Conservation (phyloP, 2,113 vertebrate species). For the Percina caprodes region DNA sequence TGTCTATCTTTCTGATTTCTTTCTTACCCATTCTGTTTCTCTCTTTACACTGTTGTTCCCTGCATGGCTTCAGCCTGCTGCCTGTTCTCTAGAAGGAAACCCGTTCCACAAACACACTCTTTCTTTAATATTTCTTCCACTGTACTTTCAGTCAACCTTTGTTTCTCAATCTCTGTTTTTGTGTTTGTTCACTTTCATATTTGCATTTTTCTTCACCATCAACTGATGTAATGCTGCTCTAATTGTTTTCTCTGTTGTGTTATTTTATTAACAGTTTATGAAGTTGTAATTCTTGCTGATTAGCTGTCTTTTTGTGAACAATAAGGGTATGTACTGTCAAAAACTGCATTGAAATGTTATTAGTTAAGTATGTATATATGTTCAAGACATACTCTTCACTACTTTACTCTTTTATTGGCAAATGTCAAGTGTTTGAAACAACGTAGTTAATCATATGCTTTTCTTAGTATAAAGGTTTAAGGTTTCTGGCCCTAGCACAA, state of each 20-base stretch:
- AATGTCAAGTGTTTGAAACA: neutral
- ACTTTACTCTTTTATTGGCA: neutral
- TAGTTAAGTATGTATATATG: neutral
- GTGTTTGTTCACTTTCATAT: neutral
- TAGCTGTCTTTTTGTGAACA: neutral
- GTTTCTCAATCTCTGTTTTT: slow-evolving; percentile 15
- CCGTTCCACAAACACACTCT: neutral
- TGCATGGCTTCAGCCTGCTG: slow-evolving; percentile 69
- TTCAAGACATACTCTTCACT: neutral
- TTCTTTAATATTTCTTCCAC: slow-evolving; percentile 13
- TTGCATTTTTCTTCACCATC: neutral
- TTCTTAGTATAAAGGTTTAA: slow-evolving; percentile 31
- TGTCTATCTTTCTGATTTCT: slow-evolving; percentile 3
- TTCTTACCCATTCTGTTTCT: slow-evolving; percentile 6
- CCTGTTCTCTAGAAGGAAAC: slow-evolving; percentile 17
- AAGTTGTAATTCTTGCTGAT: neutral
- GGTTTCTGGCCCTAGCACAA: slow-evolving; percentile 4
- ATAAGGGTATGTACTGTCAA: no score
- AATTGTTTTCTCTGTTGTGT: slow-evolving; percentile 27
- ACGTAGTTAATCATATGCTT: neutral
- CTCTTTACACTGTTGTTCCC: slow-evolving; percentile 15
- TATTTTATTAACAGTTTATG: neutral
- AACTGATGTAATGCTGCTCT: neutral
- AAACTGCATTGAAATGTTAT: neutral
- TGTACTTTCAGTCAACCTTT: slow-evolving; percentile 23